phyloP scores from a whole-genome alignment of 1,140 invertebrate genomes.

The Conus betulinus region DNA sequence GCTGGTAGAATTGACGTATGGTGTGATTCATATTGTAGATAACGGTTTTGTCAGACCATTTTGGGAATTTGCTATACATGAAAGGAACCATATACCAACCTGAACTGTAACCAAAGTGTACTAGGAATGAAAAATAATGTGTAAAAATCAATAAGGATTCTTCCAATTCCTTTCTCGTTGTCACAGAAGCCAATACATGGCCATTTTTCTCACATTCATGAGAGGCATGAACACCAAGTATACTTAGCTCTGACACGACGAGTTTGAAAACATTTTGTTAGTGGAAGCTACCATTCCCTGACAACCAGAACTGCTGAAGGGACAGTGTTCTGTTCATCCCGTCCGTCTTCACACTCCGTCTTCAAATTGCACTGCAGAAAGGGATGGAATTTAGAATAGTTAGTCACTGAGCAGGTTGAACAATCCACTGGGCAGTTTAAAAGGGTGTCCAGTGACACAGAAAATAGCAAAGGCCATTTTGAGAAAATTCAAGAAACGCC shows the following conservation, averaged over 20 bases:
- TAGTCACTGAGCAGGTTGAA: neutral
- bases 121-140: neutral
- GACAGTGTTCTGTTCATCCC: conserved; percentile 8
- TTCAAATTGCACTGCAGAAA: conserved; percentile 14
- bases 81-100: neutral
- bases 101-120: neutral
- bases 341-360: conserved; percentile 1
- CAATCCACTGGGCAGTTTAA: neutral
- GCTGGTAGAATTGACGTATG: too few relatives aligned
- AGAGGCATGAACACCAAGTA: neutral
- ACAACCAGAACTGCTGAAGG: neutral
- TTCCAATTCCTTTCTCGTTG: neutral
- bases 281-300: neutral
- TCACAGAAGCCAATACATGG: neutral
- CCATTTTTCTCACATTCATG: neutral
- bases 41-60: neutral
- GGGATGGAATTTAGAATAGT: neutral
- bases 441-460: neutral
- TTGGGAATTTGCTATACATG: neutral
- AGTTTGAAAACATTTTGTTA: neutral
- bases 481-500: too few relatives aligned
- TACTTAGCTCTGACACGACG: too few relatives aligned
- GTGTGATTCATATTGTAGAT: neutral
- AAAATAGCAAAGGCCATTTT: too few relatives aligned
- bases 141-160: neutral